phyloP scores from a whole-genome alignment of 2,888 invertebrate genomes.

The Cephonodes hylas region DNA sequence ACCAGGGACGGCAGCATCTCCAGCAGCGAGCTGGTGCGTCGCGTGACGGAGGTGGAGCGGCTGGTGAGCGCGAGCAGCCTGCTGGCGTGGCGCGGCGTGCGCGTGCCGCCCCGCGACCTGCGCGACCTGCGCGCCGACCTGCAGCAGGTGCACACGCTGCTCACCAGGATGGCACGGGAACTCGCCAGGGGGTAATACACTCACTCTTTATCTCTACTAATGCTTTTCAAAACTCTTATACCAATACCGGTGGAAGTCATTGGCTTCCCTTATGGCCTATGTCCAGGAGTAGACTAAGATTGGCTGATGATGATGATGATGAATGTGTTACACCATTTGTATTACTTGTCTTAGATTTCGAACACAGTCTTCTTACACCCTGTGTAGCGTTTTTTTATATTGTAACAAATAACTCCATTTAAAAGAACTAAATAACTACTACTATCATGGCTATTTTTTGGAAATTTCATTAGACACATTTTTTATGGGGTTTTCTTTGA shows the following conservation, averaged over 20 bases:
- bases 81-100: slow-evolving; percentile 72
- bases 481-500: neutral
- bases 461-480: no score
- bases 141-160: slow-evolving; percentile 48
- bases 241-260: no score
- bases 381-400: no score
- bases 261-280: no score
- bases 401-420: no score
- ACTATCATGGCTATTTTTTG: no score
- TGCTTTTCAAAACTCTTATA: neutral
- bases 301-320: no score
- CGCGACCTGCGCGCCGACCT: slow-evolving; percentile 37
- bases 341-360: no score
- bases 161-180: slow-evolving; percentile 58
- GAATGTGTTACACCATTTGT: no score
- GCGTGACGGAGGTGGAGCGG: slow-evolving; percentile 70
- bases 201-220: neutral
- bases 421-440: no score
- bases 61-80: slow-evolving; percentile 74
- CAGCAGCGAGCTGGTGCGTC: slow-evolving; percentile 65
- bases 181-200: slow-evolving; percentile 27
- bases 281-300: no score
- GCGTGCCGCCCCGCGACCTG: slow-evolving; percentile 61
- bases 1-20: slow-evolving; percentile 62
- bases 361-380: no score